Conservation (phyloP, 1,140 invertebrate species). For the Drosophila parvula region DNA sequence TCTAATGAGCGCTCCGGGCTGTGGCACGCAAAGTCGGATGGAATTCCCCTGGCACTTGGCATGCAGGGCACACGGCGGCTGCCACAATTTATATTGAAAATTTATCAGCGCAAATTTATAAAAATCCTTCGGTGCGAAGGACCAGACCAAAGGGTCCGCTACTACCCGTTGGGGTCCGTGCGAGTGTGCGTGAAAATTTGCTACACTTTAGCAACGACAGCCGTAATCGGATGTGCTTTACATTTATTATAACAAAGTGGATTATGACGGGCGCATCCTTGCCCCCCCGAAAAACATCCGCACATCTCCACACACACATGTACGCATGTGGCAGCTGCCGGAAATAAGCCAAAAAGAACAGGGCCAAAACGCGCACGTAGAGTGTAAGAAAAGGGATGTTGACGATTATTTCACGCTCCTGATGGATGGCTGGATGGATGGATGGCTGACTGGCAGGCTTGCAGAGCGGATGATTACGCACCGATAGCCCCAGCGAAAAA, state of each 20-base stretch:
- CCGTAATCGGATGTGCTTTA: slow-evolving; percentile 82
- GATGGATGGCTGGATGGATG: slow-evolving; percentile 49
- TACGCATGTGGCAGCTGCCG: slow-evolving; percentile 53
- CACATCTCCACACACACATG: slow-evolving; percentile 25
- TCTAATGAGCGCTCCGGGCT: slow-evolving; percentile 39
- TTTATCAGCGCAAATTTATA: slow-evolving; percentile 77
- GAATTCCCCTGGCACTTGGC: slow-evolving; percentile 44
- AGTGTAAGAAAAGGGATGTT: slow-evolving; percentile 74
- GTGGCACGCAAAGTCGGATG: slow-evolving; percentile 57
- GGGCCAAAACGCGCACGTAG: slow-evolving; percentile 49
- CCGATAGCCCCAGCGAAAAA: slow-evolving; percentile 3
- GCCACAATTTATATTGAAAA: slow-evolving; percentile 75
- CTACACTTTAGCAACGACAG: slow-evolving; percentile 79
- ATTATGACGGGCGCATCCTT: slow-evolving; percentile 79
- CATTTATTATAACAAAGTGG: slow-evolving; percentile 83
- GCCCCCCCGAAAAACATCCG: slow-evolving; percentile 39
- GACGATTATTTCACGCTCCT: slow-evolving; percentile 78
- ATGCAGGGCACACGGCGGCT: slow-evolving; percentile 54
- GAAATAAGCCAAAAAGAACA: slow-evolving; percentile 63
- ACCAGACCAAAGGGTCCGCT: not conserved
- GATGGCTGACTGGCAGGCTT: slow-evolving; percentile 45
- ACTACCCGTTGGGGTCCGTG: slow-evolving; percentile 6
- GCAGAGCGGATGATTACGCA: slow-evolving; percentile 28
- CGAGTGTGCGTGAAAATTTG: slow-evolving; percentile 75
- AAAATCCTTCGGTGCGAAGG: slow-evolving; percentile 22